Percentiles rank a stretch among this genome's conserved stretches.
Conservation (phyloP, 2,113 vertebrate genomes). For the Himantopus leucocephalus region DNA sequence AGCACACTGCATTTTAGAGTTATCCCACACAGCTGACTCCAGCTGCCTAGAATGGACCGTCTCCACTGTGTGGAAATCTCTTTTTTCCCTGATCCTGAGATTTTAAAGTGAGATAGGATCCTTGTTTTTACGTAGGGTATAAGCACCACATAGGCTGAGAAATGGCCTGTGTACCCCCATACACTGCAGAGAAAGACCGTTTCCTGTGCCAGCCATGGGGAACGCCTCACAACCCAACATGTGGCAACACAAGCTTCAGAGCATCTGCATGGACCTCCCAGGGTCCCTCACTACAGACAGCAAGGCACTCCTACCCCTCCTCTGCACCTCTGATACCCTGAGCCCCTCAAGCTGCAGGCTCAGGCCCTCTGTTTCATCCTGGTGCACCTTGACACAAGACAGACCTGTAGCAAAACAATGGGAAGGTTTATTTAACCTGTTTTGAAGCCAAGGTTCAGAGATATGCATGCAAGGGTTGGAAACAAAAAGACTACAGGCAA, state of each 20-base stretch:
- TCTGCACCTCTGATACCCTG: neutral
- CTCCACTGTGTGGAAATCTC: neutral
- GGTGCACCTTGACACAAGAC: neutral
- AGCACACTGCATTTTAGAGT: neutral
- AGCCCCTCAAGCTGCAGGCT: neutral
- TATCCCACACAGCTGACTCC: neutral
- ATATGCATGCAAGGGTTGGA: neutral
- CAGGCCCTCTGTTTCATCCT: neutral
- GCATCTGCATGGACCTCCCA: neutral
- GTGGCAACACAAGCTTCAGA: neutral
- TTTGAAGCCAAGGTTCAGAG: slow-evolving; percentile 16
- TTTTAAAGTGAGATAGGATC: neutral
- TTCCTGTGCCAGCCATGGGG: neutral
- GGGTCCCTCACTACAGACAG: neutral
- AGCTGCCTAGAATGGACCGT: neutral
- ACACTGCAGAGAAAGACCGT: neutral
- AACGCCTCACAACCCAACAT: neutral
- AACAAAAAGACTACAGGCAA: neutral
- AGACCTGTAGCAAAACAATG: neutral
- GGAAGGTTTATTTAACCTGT: neutral
- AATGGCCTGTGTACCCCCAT: neutral
- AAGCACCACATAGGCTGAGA: neutral
- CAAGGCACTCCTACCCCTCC: neutral
- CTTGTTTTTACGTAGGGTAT: neutral
- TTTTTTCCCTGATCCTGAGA: neutral